Base-by-base conservation (phyloP, 2,888 invertebrate genomes). In the Drosophila sordidapex region DNA sequence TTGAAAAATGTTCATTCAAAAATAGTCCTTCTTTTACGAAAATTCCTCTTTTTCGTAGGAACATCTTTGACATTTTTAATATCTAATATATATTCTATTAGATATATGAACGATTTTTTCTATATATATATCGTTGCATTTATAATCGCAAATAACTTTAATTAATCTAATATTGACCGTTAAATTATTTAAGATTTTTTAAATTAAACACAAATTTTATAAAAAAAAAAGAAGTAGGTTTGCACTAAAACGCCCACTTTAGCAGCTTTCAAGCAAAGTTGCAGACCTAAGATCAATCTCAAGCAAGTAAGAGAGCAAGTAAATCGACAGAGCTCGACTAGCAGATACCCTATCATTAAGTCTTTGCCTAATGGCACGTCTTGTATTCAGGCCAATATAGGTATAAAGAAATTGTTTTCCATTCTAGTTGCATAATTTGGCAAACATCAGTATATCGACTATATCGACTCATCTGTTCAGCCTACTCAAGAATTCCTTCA, bases 261-360 rank as follows among this genome's bases (percentile, higher is more conserved):
- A 11, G 18, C n/a, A 21, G 13, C 29, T 21, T 18, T 57, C 13
- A 31, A 40, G 13, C 25, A 49, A 54, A 61, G 36, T 64, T 52
- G 48, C 25, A 48, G 11, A 29, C 31, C 13, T 27, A n/a, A 57
- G 21, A 5, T 11, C 13, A 48, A 31, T n/a, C 46, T 25, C 8
- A 46, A 46, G 8, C 25, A 25, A 46, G 46, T 25, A 46, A 8
- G 4, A 25, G 27, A 27, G 27, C 27, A 27, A 27, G 27, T 27
- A 27, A 27, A 3, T n/a, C 11, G 33, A 40, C 27, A 6, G 10
- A 31, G 15, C 15, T 25, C 25, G 46, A 25, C 21, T 15, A 15
- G 2, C 15, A 46, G 46, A 15, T 46, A 15, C 25, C 10, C 15
- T n/a, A 6, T 33, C 25, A 2, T 25, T n/a, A 21, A 31, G 10